A percentile compares a stretch with the other conserved stretches of the same genome.
Evolutionary conservation across 1,140 invertebrate species (phyloP).

Genomic region (Drosophila ogumai): DNA sequence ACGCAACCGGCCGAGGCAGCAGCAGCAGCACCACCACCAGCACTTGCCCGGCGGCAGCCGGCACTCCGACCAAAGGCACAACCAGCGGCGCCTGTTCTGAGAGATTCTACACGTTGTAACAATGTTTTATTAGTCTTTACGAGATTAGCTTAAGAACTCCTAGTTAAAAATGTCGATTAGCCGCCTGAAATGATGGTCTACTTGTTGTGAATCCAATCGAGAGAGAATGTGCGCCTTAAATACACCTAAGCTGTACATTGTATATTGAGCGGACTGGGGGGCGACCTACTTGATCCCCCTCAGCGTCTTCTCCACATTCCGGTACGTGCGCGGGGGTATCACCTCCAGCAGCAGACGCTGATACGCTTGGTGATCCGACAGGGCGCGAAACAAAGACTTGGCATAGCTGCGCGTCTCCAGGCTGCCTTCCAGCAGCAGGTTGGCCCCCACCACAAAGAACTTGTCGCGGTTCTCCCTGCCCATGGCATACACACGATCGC

Average conservation of each 20-base stretch:
- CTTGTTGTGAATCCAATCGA: slow-evolving; percentile 1
- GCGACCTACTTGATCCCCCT: slow-evolving; percentile 53
- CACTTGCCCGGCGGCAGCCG: slow-evolving; percentile 56
- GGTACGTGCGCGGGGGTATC: slow-evolving; percentile 87
- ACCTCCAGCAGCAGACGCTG: slow-evolving; percentile 88
- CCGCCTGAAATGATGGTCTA: slow-evolving; percentile 4
- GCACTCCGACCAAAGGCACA: slow-evolving; percentile 62
- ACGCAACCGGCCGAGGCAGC: slow-evolving; percentile 44
- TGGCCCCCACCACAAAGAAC: slow-evolving; percentile 91
- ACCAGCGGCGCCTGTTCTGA: slow-evolving; percentile 44
- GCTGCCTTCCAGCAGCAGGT: slow-evolving; percentile 93
- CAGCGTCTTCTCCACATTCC: slow-evolving; percentile 89
- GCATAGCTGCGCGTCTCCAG: slow-evolving; percentile 92
- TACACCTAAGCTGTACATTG: slow-evolving; percentile 26
- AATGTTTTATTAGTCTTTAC: slow-evolving; percentile 42
- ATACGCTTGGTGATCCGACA: slow-evolving; percentile 88
- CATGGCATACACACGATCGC: slow-evolving; percentile 90
- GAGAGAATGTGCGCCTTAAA: not conserved
- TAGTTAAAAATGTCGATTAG: slow-evolving; percentile 11
- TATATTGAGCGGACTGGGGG: not conserved
- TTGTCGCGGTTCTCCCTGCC: slow-evolving; percentile 92
- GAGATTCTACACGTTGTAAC: slow-evolving; percentile 6
- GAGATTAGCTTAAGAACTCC: slow-evolving; percentile 21
- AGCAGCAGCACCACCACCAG: slow-evolving; percentile 37
- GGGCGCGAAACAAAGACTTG: slow-evolving; percentile 87